These are phyloP conservation scores for Haliaeetus albicilla DNA, from an alignment of 2,797 vertebrate species.

Conservation along the genomic window DNA sequence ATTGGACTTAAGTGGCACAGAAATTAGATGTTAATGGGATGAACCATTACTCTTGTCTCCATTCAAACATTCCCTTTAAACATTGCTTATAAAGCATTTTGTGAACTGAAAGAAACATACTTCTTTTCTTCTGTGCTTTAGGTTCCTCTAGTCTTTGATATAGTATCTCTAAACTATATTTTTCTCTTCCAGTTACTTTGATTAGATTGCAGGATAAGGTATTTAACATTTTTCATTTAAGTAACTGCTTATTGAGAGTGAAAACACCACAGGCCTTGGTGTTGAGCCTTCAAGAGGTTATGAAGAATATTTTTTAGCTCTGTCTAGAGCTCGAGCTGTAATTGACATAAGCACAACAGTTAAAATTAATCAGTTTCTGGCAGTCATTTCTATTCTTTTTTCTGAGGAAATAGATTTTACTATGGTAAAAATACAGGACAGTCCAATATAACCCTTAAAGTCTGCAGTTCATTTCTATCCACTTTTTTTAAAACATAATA, in stretches of 20 bases:
- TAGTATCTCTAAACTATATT: not conserved
- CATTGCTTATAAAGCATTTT: not conserved
- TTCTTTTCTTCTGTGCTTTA: not conserved
- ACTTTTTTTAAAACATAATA: not conserved
- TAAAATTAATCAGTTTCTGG: constrained; percentile 16
- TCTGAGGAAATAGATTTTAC: constrained; percentile 16
- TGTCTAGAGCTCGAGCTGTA: not conserved
- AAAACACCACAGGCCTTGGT: not conserved
- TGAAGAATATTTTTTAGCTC: not conserved
- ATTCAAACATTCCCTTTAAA: not conserved
- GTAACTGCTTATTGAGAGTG: not conserved
- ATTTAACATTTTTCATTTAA: not conserved
- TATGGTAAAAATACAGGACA: not conserved
- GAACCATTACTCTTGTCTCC: not conserved
- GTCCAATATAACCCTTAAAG: not conserved
- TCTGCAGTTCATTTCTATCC: not conserved
- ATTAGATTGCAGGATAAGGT: not conserved
- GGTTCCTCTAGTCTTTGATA: not conserved
- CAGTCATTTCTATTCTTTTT: not conserved
- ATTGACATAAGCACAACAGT: not conserved
- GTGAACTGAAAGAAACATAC: not conserved
- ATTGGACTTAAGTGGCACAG: not conserved
- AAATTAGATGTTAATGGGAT: not conserved
- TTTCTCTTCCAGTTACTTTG: not conserved
- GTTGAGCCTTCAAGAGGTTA: not conserved